A percentile compares a stretch with the other conserved stretches of the same genome.
phyloP scores from a whole-genome alignment of 2,888 invertebrate genomes.

The Orgyia antiqua region DNA sequence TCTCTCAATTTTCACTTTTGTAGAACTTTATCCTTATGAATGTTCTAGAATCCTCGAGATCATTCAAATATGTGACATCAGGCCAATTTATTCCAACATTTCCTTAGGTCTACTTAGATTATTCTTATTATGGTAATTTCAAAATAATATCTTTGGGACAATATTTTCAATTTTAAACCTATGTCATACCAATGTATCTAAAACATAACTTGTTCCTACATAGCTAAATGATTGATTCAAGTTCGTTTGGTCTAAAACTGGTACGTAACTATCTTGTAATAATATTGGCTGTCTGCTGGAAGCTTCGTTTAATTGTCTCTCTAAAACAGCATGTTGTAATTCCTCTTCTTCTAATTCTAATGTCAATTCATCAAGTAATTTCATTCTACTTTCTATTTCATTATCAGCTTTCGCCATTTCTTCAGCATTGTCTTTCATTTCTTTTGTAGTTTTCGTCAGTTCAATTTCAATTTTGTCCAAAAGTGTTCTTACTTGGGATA shows the following conservation, averaged over 20 bases:
- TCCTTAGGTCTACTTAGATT: slow-evolving; percentile 26
- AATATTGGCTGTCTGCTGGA: slow-evolving; percentile 67
- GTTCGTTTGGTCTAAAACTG: slow-evolving; percentile 56
- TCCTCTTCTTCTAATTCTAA: slow-evolving; percentile 73
- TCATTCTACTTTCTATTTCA: slow-evolving; percentile 73
- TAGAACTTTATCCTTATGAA: neutral
- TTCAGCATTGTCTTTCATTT: slow-evolving; percentile 72
- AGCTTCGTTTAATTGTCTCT: slow-evolving; percentile 65
- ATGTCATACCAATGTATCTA: slow-evolving; percentile 72
- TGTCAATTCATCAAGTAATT: slow-evolving; percentile 73
- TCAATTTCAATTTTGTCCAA: slow-evolving; percentile 74
- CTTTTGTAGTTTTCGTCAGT: slow-evolving; percentile 64
- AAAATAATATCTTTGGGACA: slow-evolving; percentile 31
- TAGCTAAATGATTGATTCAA: slow-evolving; percentile 29
- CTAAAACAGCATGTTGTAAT: slow-evolving; percentile 64
- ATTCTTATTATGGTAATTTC: slow-evolving; percentile 32
- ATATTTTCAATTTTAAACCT: slow-evolving; percentile 28
- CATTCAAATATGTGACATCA: neutral
- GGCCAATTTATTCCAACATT: slow-evolving; percentile 1
- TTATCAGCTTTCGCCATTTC: slow-evolving; percentile 71
- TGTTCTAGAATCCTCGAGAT: slow-evolving; percentile 2
- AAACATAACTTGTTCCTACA: slow-evolving; percentile 44
- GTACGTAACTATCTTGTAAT: slow-evolving; percentile 66
- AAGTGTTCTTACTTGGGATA: slow-evolving; percentile 64
- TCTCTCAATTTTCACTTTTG: no score